Conservation (phyloP, 2,888 invertebrate species). For the Rutpela maculata region DNA sequence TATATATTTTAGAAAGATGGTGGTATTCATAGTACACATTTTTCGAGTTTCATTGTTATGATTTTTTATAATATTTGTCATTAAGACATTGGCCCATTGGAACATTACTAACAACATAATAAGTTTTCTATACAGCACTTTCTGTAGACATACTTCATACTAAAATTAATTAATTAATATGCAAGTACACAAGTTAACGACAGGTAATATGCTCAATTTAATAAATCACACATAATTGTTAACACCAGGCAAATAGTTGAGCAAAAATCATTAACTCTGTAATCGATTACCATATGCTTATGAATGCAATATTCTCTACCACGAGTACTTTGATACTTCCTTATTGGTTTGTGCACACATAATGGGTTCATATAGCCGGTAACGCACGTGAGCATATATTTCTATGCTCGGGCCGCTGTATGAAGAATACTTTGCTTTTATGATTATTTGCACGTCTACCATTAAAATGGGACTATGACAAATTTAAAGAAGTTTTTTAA, state of each 20-base stretch:
- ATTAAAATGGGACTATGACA: no score
- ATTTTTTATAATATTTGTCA: no score
- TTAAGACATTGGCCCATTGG: no score
- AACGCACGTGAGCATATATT: conserved; percentile 26
- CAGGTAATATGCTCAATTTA: conserved; percentile 8
- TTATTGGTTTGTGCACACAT: conserved; percentile 37
- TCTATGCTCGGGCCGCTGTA: conserved; percentile 20
- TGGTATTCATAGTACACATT: no score
- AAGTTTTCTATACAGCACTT: no score
- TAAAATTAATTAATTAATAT: conserved; percentile 20
- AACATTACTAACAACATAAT: no score
- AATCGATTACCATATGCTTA: conserved; percentile 34
- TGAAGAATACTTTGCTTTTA: conserved; percentile 44
- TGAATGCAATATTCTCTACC: conserved; percentile 29
- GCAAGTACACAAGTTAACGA: conserved; percentile 17
- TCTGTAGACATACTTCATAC: not conserved
- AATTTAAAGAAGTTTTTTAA: no score
- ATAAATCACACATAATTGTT: conserved; percentile 32
- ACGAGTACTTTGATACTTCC: conserved; percentile 34
- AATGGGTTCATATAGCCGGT: conserved; percentile 30
- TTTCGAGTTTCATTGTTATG: no score
- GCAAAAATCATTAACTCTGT: conserved; percentile 27
- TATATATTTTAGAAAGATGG: no score
- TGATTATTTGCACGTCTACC: not conserved
- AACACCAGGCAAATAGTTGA: not conserved